Base-by-base conservation (phyloP, 35 echinoderm and acorn worm genomes). In the Chiridota heheva region DNA sequence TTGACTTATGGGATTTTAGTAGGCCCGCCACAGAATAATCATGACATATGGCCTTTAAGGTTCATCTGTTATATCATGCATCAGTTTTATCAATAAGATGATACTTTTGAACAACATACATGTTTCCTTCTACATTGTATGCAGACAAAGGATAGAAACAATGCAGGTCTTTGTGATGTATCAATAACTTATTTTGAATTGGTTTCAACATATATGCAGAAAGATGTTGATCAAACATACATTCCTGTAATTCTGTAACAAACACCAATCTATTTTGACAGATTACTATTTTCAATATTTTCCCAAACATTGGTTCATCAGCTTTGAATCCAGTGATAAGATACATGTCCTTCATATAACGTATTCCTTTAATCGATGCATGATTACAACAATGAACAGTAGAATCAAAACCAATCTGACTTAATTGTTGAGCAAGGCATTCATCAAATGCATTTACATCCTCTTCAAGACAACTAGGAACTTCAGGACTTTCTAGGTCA, bases 281-380 rank as follows among this genome's bases (percentile, higher is more conserved):
- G 38, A 20, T 28, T 26, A 80, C 43, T 39, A 81, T 65, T 43
- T 81, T 44, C 36, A 2, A 81, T 42, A 81, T 81, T 28, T 41
- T 28, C 1, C 77, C 59, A 43, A 65, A 81, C 46, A 59, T 47
- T 63, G 77, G 59, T 66, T 81, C 77, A 46, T 81, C 77, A 25
- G 63, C 18, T 20, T 42, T 30, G 33, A 81, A 49, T 7, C 60
- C 77, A 65, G 30, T 81, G 13, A 42, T 29, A 1, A 72, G 1
- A 46, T 72, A 72, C 69, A 72, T 72, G 18, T 43, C 68, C 2
- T 20, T 29, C 18, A 20, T 43, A 72, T 72, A 72, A 7, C 31
- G 18, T 72, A 10, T 72, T 72, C 69, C 40, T 18, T 72, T 72
- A 72, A 72, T 27, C n/a, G 69, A 40, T 2, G 69, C 69, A 72